Percentiles rank a stretch among this genome's conserved stretches.
These are phyloP conservation scores for Toxotes jaculatrix DNA, from an alignment of 2,113 vertebrate species.

Conservation along the genomic window DNA sequence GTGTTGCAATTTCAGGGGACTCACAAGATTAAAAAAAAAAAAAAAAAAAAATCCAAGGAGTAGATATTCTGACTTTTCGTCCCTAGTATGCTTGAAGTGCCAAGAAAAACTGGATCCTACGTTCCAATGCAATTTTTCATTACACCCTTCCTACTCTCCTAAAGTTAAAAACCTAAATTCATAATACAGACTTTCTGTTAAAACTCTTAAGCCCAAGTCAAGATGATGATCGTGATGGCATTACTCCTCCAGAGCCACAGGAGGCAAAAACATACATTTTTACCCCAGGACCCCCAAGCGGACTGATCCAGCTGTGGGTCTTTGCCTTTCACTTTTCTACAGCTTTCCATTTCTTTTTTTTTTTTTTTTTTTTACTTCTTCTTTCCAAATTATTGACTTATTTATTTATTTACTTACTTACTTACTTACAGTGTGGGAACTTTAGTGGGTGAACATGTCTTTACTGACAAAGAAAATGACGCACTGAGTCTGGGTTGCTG, in stretches of 20 bases:
- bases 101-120: background rate
- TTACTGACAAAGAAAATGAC: slow-evolving; percentile 9
- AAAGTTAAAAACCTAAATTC: background rate
- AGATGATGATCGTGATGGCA: background rate
- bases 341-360: background rate
- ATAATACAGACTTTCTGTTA: background rate
- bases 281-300: background rate
- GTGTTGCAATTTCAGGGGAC: background rate
- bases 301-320: background rate
- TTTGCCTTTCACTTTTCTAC: background rate
- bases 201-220: background rate
- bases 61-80: background rate
- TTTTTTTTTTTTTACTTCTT: background rate
- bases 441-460: slow-evolving; percentile 18
- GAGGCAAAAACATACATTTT: background rate
- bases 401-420: background rate
- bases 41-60: background rate
- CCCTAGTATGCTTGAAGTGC: background rate
- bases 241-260: background rate
- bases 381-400: background rate
- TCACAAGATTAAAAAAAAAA: background rate
- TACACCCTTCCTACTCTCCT: background rate
- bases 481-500: slow-evolving; percentile 8
- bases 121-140: background rate
- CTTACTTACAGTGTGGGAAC: background rate